Percentiles rank a stretch among this genome's conserved stretches.
phyloP scores from a whole-genome alignment of 2,888 invertebrate genomes.

The Caenorhabditis sp. region DNA sequence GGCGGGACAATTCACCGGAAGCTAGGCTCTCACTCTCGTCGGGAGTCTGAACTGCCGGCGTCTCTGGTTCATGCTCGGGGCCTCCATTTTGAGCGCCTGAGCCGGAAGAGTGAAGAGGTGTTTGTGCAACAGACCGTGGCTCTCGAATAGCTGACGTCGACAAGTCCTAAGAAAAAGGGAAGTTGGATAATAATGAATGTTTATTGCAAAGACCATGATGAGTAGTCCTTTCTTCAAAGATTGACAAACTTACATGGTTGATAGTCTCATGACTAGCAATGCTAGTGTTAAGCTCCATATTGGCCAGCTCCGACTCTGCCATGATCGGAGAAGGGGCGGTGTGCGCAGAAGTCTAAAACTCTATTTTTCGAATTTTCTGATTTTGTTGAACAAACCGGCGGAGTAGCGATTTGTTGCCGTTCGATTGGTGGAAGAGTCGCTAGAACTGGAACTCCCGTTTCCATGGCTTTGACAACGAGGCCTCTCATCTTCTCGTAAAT shows the following conservation, averaged over 20 bases:
- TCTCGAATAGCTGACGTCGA: constrained; percentile 59
- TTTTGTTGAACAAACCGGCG: constrained; percentile 10
- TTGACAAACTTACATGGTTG: constrained; percentile 46
- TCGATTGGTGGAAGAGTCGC: constrained; percentile 32
- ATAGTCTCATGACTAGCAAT: constrained; percentile 48
- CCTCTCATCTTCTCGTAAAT: constrained; percentile 81
- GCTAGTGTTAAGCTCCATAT: constrained; percentile 31
- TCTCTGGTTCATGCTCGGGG: constrained; percentile 35
- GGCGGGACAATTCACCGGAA: constrained; percentile 40
- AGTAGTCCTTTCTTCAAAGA: too few relatives aligned
- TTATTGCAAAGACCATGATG: too few relatives aligned
- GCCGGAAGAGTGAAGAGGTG: constrained; percentile 48
- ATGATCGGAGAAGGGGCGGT: constrained; percentile 34
- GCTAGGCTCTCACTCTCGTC: constrained; percentile 60
- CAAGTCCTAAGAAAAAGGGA: constrained; percentile 45
- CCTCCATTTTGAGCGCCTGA: constrained; percentile 23
- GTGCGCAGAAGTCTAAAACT: constrained; percentile 24
- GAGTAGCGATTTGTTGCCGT: constrained; percentile 21
- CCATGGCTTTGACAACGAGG: constrained; percentile 78
- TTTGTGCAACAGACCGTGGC: constrained; percentile 57
- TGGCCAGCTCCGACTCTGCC: constrained; percentile 49
- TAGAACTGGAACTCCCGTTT: constrained; percentile 71
- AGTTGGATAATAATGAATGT: not conserved
- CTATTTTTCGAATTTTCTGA: too few relatives aligned
- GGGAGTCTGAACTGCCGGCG: constrained; percentile 63